These are phyloP conservation scores for Otis tarda DNA, from an alignment of 2,113 vertebrate genomes.

Conservation along the genomic window DNA sequence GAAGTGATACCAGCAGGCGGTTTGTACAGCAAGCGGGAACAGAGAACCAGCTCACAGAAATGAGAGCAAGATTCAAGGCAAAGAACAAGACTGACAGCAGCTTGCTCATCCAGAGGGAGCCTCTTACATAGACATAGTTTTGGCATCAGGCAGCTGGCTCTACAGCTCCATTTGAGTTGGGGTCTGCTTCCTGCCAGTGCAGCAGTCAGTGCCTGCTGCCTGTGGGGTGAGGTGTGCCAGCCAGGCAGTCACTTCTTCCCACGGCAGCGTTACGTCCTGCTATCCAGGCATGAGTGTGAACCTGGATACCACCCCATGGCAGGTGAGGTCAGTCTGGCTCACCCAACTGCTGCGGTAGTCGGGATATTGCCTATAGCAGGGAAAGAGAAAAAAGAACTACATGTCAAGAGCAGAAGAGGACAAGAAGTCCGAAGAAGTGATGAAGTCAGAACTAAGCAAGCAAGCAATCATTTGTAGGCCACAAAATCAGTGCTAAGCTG, in stretches of 20 bases:
- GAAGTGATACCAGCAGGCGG: background rate
- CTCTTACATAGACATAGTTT: background rate
- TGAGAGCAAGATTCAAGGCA: background rate
- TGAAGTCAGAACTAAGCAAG: slow-evolving; percentile 34
- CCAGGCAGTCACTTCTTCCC: background rate
- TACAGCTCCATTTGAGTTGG: rapidly evolving
- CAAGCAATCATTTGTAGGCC: slow-evolving; percentile 17
- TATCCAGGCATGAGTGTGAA: rapidly evolving
- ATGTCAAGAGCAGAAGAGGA: background rate
- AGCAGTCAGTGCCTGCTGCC: background rate
- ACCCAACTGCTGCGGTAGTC: rapidly evolving
- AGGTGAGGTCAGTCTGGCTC: background rate
- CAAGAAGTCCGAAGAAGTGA: slow-evolving; percentile 6
- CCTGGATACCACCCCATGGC: background rate
- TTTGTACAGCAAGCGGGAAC: background rate
- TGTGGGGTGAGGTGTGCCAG: background rate
- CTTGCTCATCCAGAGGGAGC: background rate
- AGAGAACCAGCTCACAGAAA: background rate
- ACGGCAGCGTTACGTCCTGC: rapidly evolving
- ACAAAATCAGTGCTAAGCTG: slow-evolving; percentile 47
- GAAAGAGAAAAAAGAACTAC: background rate
- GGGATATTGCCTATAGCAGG: background rate
- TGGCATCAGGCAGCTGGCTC: background rate
- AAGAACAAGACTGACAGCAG: background rate
- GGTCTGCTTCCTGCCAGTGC: background rate